phyloP scores from a whole-genome alignment of 2,888 invertebrate genomes.

The Eurytoma adleriae region DNA sequence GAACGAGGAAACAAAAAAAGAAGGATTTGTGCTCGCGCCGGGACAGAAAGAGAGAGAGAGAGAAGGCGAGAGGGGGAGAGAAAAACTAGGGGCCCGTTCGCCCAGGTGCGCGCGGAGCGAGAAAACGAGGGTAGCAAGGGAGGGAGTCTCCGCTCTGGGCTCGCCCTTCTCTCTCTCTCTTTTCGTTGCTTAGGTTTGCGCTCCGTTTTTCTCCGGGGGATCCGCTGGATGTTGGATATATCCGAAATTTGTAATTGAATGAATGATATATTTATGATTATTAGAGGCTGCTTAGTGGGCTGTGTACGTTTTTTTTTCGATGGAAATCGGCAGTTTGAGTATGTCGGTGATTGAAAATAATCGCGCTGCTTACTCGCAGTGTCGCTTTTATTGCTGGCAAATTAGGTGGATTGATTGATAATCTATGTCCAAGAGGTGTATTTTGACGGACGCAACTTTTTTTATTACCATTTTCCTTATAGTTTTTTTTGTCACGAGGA shows the following conservation, averaged over 20 bases:
- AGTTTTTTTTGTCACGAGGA: too few species aligned
- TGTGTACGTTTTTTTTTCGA: background rate
- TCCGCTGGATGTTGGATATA: background rate
- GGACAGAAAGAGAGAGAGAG: constrained; percentile 23
- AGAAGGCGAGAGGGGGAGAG: constrained; percentile 57
- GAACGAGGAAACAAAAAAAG: constrained; percentile 44
- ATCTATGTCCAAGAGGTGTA: too few species aligned
- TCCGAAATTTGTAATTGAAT: constrained; percentile 36
- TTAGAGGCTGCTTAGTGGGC: background rate
- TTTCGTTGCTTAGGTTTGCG: background rate
- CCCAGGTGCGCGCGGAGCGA: constrained; percentile 67
- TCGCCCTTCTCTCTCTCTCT: constrained; percentile 27
- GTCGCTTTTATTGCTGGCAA: too few species aligned
- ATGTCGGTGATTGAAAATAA: too few species aligned
- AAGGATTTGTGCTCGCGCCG: constrained; percentile 44
- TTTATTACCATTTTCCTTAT: too few species aligned
- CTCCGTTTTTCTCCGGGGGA: too few species aligned
- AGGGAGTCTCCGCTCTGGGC: constrained; percentile 16
- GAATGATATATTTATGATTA: constrained; percentile 42
- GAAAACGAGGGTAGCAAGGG: constrained; percentile 58
- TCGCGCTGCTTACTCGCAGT: too few species aligned
- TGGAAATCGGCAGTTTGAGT: too few species aligned
- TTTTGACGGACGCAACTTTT: too few species aligned
- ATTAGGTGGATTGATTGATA: too few species aligned
- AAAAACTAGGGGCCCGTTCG: constrained; percentile 61